Evolutionary conservation across 2,797 vertebrate genomes (phyloP).

Genomic region (Tokudaia tokunoshimensis): DNA sequence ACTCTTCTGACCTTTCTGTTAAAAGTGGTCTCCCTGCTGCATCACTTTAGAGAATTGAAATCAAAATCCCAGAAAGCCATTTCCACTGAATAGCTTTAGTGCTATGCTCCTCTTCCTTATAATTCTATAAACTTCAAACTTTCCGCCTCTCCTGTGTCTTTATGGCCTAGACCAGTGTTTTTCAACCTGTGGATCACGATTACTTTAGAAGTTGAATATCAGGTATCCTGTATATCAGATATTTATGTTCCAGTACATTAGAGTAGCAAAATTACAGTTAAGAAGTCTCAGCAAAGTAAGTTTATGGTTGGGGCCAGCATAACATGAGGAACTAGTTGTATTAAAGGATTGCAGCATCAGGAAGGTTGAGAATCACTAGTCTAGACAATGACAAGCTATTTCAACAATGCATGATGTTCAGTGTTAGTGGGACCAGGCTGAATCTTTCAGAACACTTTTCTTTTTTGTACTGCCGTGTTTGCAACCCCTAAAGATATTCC

Average conservation of each 20-base stretch:
- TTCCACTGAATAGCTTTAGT: background rate
- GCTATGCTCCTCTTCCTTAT: background rate
- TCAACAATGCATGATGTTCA: background rate
- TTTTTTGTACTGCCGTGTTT: background rate
- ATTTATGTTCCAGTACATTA: background rate
- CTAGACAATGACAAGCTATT: background rate
- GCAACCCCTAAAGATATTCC: background rate
- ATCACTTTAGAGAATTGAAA: background rate
- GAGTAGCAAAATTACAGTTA: background rate
- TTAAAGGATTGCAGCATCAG: background rate
- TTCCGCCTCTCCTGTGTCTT: background rate
- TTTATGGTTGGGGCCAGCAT: background rate
- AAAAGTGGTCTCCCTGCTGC: constrained; percentile 2
- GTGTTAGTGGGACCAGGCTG: background rate
- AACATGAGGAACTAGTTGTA: background rate
- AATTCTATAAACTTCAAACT: background rate
- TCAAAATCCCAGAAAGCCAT: background rate
- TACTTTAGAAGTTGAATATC: too few species aligned
- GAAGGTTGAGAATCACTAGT: too few species aligned
- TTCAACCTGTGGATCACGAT: background rate
- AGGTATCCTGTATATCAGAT: background rate
- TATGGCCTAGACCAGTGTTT: background rate
- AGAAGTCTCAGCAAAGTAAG: background rate
- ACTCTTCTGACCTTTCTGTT: background rate
- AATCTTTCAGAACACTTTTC: background rate